These are phyloP conservation scores for Aplochiton taeniatus DNA, from an alignment of 2,797 vertebrate species.

Conservation along the genomic window DNA sequence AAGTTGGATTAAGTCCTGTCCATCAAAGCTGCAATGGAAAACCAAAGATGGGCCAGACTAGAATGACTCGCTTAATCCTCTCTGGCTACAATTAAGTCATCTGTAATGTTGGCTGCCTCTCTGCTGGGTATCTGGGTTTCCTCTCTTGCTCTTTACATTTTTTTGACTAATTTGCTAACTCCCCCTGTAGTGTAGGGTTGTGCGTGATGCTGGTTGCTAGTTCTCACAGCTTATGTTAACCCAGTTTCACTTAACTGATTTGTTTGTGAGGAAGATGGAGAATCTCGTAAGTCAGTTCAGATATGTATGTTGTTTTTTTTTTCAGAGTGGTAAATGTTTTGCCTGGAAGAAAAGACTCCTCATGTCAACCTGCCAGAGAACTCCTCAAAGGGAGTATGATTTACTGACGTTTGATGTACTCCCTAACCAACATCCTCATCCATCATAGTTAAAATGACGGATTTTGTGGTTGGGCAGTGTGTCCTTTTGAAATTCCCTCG, in stretches of 20 bases:
- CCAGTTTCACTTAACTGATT: conserved; percentile 13
- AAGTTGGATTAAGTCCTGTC: conserved; percentile 36
- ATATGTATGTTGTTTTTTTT: not conserved
- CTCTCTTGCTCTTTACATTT: no score
- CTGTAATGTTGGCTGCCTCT: conserved; percentile 53
- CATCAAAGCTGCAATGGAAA: conserved; percentile 48
- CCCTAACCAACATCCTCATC: conserved; percentile 5
- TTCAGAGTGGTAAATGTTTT: not conserved
- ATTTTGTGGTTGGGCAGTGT: not conserved
- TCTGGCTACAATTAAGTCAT: conserved; percentile 62
- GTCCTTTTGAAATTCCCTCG: not conserved
- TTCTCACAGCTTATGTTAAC: not conserved
- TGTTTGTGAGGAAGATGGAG: conserved; percentile 20
- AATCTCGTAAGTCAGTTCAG: not conserved
- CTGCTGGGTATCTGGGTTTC: conserved; percentile 43
- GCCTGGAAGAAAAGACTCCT: not conserved
- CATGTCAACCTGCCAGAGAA: not conserved
- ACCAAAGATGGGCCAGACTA: conserved; percentile 20
- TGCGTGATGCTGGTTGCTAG: not conserved
- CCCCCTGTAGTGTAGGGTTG: no score
- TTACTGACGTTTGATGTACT: not conserved
- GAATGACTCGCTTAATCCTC: conserved; percentile 18
- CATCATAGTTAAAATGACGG: conserved; percentile 10
- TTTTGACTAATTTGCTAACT: not conserved
- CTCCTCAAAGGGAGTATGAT: not conserved